Evolutionary conservation across 1,140 invertebrate genomes (phyloP).

Genomic region (Eulimnadia texana): DNA sequence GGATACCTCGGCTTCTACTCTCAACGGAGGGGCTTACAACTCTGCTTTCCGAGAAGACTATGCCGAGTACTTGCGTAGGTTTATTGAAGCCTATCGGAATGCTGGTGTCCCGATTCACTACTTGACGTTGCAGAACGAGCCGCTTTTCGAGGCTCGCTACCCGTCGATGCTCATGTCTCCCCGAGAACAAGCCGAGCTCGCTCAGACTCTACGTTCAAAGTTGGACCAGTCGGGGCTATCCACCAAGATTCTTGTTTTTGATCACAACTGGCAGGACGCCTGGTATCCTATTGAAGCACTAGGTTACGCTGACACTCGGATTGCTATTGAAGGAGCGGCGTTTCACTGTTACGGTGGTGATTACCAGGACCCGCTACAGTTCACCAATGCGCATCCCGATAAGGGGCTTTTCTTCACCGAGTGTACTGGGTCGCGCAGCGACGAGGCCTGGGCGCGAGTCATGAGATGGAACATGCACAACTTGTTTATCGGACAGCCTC

Average conservation of each 20-base stretch:
- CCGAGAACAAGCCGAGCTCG: background rate
- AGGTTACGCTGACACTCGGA: background rate
- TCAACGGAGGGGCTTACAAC: background rate
- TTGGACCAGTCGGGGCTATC: background rate
- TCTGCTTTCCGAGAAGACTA: background rate
- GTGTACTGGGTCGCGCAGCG: background rate
- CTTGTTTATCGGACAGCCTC: conserved; percentile 1
- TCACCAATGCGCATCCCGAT: background rate
- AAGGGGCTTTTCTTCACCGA: conserved; percentile 3
- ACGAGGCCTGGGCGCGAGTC: background rate
- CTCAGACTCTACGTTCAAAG: background rate
- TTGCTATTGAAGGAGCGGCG: conserved; percentile 5
- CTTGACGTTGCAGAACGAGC: conserved; percentile 8
- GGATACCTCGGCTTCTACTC: background rate
- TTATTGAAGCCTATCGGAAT: background rate
- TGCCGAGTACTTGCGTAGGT: background rate
- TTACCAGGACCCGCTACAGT: background rate
- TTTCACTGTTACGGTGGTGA: conserved; percentile 14
- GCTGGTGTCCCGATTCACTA: conserved; percentile 4
- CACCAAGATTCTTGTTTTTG: conserved; percentile 9
- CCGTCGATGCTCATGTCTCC: conserved; percentile 8
- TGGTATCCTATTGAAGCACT: conserved; percentile 3
- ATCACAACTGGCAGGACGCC: conserved; percentile 3
- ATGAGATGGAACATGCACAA: conserved; percentile 2
- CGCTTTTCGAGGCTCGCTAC: conserved; percentile 4